Evolutionary conservation across 2,888 invertebrate genomes (phyloP).

Genomic region (Alloplasta piceator): DNA sequence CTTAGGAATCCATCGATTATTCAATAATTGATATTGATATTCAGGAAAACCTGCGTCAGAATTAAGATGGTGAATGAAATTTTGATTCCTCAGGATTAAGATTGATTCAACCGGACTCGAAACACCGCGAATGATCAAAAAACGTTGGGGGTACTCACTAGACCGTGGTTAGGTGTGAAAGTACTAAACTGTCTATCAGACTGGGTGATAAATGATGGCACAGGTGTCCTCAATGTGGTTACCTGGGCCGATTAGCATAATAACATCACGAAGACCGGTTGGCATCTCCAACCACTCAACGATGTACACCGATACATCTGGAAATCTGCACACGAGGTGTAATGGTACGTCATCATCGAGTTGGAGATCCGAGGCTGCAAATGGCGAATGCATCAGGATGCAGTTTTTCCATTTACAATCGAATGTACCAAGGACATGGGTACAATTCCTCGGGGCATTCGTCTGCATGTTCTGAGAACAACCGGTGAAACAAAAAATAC

Average conservation of each 20-base stretch:
- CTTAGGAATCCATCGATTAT: too few relatives aligned
- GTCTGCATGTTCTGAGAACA: not conserved
- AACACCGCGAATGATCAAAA: too few relatives aligned
- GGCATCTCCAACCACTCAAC: slow-evolving; percentile 37
- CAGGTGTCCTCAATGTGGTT: slow-evolving; percentile 24
- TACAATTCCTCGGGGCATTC: not conserved
- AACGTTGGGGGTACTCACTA: too few relatives aligned
- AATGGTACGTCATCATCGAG: slow-evolving; percentile 34
- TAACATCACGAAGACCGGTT: slow-evolving; percentile 49
- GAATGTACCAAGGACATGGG: not conserved
- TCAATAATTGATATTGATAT: too few relatives aligned
- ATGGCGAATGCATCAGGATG: slow-evolving; percentile 20
- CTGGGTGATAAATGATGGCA: slow-evolving; percentile 38
- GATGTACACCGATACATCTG: not conserved
- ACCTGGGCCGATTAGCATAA: slow-evolving; percentile 41
- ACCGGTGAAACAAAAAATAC: not conserved
- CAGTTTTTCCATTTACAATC: not conserved
- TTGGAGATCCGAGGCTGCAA: not conserved
- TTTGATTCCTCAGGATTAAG: too few relatives aligned
- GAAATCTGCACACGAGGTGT: not conserved
- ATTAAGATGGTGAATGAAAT: too few relatives aligned
- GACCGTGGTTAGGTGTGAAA: slow-evolving; percentile 3
- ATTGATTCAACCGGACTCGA: too few relatives aligned
- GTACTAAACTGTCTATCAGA: slow-evolving; percentile 27
- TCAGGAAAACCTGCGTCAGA: too few relatives aligned